These are phyloP conservation scores for Passer montanus DNA, from an alignment of 2,113 vertebrate genomes.

Conservation along the genomic window DNA sequence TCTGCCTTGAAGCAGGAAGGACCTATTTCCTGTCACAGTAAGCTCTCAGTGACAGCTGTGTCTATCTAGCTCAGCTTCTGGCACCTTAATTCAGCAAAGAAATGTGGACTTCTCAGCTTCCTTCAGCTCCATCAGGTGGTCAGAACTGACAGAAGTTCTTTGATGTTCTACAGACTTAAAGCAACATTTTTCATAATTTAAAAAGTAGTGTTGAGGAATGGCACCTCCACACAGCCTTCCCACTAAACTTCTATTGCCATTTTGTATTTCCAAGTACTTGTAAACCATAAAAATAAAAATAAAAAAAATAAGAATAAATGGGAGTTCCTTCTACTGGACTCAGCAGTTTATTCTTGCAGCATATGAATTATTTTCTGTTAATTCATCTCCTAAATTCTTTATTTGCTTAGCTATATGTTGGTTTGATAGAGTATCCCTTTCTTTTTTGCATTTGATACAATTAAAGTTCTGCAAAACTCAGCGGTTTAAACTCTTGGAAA, in stretches of 20 bases:
- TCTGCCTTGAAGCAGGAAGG: not conserved
- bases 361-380: conserved; percentile 29
- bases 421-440: conserved; percentile 17
- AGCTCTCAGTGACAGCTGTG: not conserved
- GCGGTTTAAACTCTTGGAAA: conserved; percentile 22
- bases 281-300: not conserved
- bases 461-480: conserved; percentile 49
- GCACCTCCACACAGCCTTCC: not conserved
- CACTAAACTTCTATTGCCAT: not conserved
- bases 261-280: not conserved
- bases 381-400: not conserved
- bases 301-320: not conserved
- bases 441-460: conserved; percentile 19
- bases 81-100: not conserved
- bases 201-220: not conserved
- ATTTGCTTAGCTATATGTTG: not conserved
- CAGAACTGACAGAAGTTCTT: not conserved
- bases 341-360: conserved; percentile 2
- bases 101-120: not conserved
- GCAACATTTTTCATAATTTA: not conserved
- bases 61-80: not conserved
- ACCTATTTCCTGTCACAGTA: not conserved
- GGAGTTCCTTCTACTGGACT: not conserved
- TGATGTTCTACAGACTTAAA: not conserved
- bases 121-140: not conserved